Conservation (phyloP, 2,113 vertebrate species). For the Colius striatus region DNA sequence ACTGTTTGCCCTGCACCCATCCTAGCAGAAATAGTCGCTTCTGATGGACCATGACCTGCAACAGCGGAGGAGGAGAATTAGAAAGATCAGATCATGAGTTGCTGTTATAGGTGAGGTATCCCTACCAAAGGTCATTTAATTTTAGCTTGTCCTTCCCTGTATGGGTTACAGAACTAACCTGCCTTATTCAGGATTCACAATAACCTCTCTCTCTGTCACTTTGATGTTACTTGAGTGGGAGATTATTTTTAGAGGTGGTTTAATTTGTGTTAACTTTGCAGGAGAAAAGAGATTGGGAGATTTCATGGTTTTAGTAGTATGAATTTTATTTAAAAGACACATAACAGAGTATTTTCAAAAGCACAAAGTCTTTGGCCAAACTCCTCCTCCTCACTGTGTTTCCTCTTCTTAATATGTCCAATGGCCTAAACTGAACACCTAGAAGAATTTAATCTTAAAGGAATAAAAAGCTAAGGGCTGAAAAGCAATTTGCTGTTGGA, state of each 20-base stretch:
- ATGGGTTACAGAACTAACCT: constrained; percentile 1
- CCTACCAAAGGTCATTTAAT: constrained; percentile 48
- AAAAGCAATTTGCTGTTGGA: background rate
- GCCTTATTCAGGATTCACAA: background rate
- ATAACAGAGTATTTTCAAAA: background rate
- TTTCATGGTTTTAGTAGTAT: background rate
- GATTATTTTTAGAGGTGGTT: constrained; percentile 9
- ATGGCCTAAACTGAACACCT: background rate
- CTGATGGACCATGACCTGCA: background rate
- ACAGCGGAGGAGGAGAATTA: constrained; percentile 13
- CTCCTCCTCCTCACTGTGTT: background rate
- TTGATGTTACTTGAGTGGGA: constrained; percentile 6
- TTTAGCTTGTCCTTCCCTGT: constrained; percentile 19
- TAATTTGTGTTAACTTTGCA: background rate
- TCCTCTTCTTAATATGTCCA: background rate
- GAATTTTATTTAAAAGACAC: background rate
- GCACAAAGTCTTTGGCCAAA: background rate
- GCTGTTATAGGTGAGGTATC: constrained; percentile 14
- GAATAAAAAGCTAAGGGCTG: background rate
- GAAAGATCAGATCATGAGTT: background rate
- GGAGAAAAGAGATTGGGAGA: background rate
- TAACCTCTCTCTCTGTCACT: background rate
- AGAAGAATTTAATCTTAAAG: background rate
- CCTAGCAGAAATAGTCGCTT: constrained; percentile 6
- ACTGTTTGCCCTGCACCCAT: background rate